Evolutionary conservation across 2,888 invertebrate genomes (phyloP).

Genomic region (Chalcis sispes): DNA sequence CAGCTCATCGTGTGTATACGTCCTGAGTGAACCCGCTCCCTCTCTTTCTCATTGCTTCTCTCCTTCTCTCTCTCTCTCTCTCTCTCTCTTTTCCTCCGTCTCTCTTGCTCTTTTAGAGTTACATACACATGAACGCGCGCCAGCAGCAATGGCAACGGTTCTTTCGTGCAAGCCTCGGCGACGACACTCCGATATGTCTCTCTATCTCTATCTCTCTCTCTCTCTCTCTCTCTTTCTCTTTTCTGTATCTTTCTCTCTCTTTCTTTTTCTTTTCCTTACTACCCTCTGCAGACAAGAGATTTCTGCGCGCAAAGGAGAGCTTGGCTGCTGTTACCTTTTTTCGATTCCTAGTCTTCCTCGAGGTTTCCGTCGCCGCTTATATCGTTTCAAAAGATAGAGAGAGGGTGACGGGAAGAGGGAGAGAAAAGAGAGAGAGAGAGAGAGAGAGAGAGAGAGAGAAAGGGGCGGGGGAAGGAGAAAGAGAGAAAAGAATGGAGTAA

Average conservation of each 20-base stretch:
- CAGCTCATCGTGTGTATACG: constrained; percentile 59
- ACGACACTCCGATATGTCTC: constrained; percentile 25
- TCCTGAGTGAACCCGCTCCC: constrained; percentile 10
- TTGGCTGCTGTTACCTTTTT: background rate
- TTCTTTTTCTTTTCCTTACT: background rate
- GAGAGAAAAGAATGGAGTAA: too few relatives aligned
- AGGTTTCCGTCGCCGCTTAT: too few relatives aligned
- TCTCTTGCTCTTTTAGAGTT: background rate
- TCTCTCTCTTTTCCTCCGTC: background rate
- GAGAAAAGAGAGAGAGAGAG: too few relatives aligned
- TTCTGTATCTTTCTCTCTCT: constrained; percentile 14
- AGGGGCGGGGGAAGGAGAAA: too few relatives aligned
- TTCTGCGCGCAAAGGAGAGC: too few relatives aligned
- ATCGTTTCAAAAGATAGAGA: too few relatives aligned
- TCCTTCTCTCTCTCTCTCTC: background rate
- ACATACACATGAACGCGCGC: constrained; percentile 5
- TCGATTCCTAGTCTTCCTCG: background rate
- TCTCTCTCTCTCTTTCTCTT: background rate
- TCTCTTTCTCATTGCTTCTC: background rate
- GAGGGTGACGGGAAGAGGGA: too few relatives aligned
- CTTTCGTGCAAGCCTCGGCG: background rate
- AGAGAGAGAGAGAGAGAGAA: too few relatives aligned
- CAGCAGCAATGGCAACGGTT: background rate
- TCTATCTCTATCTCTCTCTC: background rate
- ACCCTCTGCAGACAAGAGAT: background rate